Conservation (phyloP, 2,113 vertebrate species). For the Hippopotamus amphibius region DNA sequence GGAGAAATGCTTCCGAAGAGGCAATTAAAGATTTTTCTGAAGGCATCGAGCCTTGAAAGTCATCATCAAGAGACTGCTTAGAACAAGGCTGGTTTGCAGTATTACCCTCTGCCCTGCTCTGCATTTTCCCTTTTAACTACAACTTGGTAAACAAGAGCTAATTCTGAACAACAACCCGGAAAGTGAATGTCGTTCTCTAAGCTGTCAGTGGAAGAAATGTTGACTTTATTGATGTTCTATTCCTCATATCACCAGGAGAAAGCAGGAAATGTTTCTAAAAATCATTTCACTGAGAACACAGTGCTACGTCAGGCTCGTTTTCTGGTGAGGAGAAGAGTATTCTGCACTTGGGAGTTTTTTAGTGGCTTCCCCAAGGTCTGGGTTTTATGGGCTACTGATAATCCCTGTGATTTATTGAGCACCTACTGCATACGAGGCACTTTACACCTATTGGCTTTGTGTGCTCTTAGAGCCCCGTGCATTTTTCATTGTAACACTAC, state of each 20-base stretch:
- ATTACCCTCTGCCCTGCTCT: constrained; percentile 81
- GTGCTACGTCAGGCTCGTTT: not conserved
- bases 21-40: constrained; percentile 29
- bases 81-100: not conserved
- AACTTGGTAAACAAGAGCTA: constrained; percentile 83
- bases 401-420: constrained; percentile 75
- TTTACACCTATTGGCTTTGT: constrained; percentile 52
- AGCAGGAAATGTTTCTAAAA: not conserved
- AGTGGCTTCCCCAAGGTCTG: constrained; percentile 56
- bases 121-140: constrained; percentile 82
- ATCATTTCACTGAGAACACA: not conserved
- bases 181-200: constrained; percentile 79
- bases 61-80: constrained; percentile 19
- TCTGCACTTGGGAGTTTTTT: constrained; percentile 33
- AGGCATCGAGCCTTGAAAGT: not conserved
- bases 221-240: constrained; percentile 73
- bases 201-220: constrained; percentile 78
- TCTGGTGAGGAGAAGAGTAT: not conserved
- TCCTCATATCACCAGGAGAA: constrained; percentile 75
- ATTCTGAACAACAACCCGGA: constrained; percentile 81
- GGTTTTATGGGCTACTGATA: constrained; percentile 69
- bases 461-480: not conserved
- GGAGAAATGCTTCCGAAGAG: constrained; percentile 5
- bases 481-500: constrained; percentile 30
- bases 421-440: constrained; percentile 67